Conservation (phyloP, 2,797 vertebrate genomes). For the Numenius phaeopus region DNA sequence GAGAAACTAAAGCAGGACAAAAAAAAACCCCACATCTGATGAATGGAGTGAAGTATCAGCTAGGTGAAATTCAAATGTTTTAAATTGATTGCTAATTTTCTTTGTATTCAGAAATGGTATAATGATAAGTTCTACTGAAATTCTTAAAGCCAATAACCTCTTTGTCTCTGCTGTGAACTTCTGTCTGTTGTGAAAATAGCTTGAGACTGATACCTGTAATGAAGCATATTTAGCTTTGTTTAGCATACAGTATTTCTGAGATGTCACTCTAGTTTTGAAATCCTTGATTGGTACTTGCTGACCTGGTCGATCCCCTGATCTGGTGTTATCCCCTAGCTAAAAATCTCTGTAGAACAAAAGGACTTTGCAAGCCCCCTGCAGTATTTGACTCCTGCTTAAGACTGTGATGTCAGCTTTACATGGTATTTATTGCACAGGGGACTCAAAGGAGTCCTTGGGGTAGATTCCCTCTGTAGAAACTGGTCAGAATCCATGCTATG, state of each 20-base stretch:
- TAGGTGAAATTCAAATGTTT: background rate
- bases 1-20: background rate
- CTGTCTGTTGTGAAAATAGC: background rate
- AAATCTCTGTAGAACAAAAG: background rate
- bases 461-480: background rate
- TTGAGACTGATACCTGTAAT: background rate
- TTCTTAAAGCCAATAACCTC: background rate
- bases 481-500: background rate
- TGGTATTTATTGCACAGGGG: background rate
- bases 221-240: background rate
- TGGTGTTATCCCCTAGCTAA: background rate
- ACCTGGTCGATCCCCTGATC: background rate
- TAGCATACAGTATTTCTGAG: background rate
- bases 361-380: background rate
- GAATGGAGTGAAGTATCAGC: background rate
- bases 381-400: background rate
- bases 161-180: background rate
- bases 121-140: background rate
- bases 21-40: background rate
- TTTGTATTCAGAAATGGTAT: background rate
- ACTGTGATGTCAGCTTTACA: accelerated
- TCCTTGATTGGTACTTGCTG: background rate
- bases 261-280: background rate
- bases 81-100: background rate
- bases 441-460: background rate